Percentiles rank a stretch among this genome's conserved stretches.
Evolutionary conservation across 2,888 invertebrate species (phyloP).

Genomic region (Ochropacha duplaris): DNA sequence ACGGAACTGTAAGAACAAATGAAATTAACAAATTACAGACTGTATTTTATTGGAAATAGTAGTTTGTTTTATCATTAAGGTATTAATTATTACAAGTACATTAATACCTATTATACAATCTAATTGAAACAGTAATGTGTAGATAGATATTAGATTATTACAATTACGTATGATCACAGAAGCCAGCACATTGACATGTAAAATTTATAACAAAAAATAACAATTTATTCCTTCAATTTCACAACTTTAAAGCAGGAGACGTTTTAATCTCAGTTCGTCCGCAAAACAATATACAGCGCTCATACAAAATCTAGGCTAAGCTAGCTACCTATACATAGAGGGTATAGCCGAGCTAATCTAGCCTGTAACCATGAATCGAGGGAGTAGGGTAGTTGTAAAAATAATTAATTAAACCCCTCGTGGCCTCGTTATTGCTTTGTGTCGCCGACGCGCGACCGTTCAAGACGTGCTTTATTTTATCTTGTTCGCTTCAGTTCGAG

Average conservation of each 20-base stretch:
- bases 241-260: background rate
- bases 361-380: background rate
- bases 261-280: background rate
- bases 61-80: too few species aligned
- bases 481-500: background rate
- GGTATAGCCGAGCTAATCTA: background rate
- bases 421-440: conserved; percentile 8
- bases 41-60: too few species aligned
- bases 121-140: too few species aligned
- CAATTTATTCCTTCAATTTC: background rate
- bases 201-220: too few species aligned
- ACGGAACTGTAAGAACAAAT: too few species aligned
- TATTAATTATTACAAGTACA: too few species aligned
- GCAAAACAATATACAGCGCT: background rate
- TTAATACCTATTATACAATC: too few species aligned
- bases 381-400: conserved; percentile 15
- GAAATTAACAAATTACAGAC: too few species aligned
- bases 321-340: background rate
- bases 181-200: too few species aligned
- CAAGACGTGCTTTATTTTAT: background rate
- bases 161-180: too few species aligned
- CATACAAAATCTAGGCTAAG: background rate
- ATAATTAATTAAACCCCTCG: conserved; percentile 20
- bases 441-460: background rate
- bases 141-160: too few species aligned